Conservation (phyloP, 2,888 invertebrate genomes). For the Sinohyriopsis cumingii region DNA sequence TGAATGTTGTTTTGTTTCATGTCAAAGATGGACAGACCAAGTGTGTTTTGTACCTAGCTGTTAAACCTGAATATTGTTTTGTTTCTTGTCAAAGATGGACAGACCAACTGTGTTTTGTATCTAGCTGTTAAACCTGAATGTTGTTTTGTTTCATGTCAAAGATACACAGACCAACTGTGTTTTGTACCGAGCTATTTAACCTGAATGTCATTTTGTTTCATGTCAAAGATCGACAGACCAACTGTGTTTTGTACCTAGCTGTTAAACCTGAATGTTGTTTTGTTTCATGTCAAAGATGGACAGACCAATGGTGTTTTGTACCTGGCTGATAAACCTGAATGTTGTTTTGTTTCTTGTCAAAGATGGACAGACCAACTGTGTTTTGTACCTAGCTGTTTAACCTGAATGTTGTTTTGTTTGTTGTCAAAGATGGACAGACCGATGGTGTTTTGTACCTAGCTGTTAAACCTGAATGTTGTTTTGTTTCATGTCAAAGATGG, state of each 20-base stretch:
- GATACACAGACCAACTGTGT: constrained; percentile 50
- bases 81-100: constrained; percentile 33
- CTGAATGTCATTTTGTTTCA: no score
- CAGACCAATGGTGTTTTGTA: constrained; percentile 74
- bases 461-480: no score
- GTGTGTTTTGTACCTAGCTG: constrained; percentile 81
- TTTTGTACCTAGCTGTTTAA: constrained; percentile 84
- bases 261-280: constrained; percentile 72
- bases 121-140: constrained; percentile 78
- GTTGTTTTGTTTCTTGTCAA: constrained; percentile 1
- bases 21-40: constrained; percentile 40
- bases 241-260: constrained; percentile 81
- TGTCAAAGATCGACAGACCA: constrained; percentile 36
- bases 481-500: constrained; percentile 32
- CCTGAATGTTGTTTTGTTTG: no score
- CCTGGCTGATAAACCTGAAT: constrained; percentile 78
- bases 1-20: no score
- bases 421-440: constrained; percentile 35
- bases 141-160: constrained; percentile 14
- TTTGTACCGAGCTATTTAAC: constrained; percentile 86
- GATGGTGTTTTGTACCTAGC: constrained; percentile 81
- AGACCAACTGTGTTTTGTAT: constrained; percentile 74
- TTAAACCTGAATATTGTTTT: no score
- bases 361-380: constrained; percentile 48
- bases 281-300: constrained; percentile 32